phyloP scores from a whole-genome alignment of 2,113 vertebrate species.

The Pomatostomus ruficeps region DNA sequence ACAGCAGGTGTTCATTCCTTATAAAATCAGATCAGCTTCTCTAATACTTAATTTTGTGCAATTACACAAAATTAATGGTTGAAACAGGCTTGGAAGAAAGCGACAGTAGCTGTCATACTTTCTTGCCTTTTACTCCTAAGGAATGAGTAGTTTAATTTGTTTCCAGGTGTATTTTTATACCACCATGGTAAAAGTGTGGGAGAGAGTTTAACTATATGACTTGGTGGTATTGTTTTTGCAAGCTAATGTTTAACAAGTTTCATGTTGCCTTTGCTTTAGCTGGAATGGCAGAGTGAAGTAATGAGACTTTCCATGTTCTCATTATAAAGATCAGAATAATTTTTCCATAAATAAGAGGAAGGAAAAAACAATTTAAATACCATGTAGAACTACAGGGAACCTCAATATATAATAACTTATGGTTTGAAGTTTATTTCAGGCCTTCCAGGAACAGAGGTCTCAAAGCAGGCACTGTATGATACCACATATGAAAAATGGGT shows the following conservation, averaged over 20 bases:
- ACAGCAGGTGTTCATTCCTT: not conserved
- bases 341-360: not conserved
- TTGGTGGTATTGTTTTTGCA: not conserved
- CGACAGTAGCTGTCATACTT: not conserved
- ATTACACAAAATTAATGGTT: not conserved
- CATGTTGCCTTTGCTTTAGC: not conserved
- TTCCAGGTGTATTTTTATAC: not conserved
- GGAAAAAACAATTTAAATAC: not conserved
- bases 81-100: not conserved
- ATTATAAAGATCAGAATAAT: not conserved
- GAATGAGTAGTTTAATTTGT: not conserved
- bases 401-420: not conserved
- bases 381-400: not conserved
- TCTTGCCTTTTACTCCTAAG: not conserved
- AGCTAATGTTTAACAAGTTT: conserved; percentile 9
- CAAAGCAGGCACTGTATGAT: not conserved
- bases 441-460: not conserved
- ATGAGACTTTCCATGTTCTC: not conserved
- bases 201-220: not conserved
- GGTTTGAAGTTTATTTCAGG: not conserved
- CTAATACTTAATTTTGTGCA: not conserved
- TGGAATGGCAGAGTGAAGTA: not conserved
- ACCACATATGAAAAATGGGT: not conserved
- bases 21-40: not conserved
- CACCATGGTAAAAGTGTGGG: not conserved